phyloP scores from a whole-genome alignment of 2,888 invertebrate genomes.

The Amphipoea lucens region DNA sequence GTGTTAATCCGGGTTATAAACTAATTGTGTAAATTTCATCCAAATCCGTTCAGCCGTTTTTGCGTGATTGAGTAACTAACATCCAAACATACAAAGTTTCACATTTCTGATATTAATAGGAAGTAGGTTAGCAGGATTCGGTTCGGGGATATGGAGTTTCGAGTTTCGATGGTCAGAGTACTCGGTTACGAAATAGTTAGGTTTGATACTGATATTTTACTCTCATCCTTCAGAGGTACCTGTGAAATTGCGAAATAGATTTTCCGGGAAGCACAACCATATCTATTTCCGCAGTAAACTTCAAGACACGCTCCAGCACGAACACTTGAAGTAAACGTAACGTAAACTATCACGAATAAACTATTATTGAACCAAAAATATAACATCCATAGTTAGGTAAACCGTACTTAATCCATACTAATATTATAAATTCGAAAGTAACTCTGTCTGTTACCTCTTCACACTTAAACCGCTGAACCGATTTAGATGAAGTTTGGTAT shows the following conservation, averaged over 20 bases:
- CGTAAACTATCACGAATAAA: too few species aligned
- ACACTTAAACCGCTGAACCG: too few species aligned
- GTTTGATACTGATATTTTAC: constrained; percentile 15
- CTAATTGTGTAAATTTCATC: background rate
- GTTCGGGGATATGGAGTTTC: constrained; percentile 19
- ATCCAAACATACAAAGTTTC: background rate
- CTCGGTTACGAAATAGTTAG: background rate
- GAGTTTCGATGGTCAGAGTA: constrained; percentile 6
- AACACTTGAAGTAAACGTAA: background rate
- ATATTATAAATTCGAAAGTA: too few species aligned
- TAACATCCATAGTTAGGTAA: too few species aligned
- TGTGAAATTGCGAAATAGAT: background rate
- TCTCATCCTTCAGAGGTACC: background rate
- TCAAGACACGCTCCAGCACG: background rate
- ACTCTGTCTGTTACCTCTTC: too few species aligned
- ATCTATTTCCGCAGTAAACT: background rate
- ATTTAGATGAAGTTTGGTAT: too few species aligned
- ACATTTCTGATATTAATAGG: background rate
- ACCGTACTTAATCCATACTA: too few species aligned
- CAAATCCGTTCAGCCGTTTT: background rate
- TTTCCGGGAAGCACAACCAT: background rate
- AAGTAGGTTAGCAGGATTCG: background rate
- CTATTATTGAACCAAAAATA: too few species aligned
- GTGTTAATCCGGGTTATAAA: too few species aligned
- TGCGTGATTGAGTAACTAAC: background rate